phyloP scores from a whole-genome alignment of 2,888 invertebrate species.

The Cotesia congregata region DNA sequence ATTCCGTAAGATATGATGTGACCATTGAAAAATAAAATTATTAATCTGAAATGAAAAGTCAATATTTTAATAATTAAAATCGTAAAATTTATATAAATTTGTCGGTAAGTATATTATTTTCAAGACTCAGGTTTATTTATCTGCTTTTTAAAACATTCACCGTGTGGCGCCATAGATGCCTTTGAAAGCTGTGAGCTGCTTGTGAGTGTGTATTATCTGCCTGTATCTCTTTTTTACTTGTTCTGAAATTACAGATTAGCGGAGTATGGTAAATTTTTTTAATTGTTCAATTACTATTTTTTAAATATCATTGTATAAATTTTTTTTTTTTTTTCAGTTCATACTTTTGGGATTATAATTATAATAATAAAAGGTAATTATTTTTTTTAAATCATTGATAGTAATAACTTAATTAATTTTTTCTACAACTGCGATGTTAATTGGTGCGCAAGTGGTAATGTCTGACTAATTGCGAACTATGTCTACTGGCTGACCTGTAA shows the following conservation, averaged over 20 bases:
- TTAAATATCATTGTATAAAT: too few relatives aligned
- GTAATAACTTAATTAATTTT: not conserved
- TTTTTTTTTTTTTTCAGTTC: too few relatives aligned
- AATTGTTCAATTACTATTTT: too few relatives aligned
- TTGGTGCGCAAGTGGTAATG: not conserved
- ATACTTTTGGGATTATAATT: too few relatives aligned
- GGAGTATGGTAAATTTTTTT: not conserved
- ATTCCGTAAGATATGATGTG: too few relatives aligned
- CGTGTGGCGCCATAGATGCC: not conserved
- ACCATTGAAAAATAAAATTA: too few relatives aligned
- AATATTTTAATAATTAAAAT: too few relatives aligned
- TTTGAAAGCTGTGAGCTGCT: not conserved
- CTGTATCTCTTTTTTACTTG: not conserved
- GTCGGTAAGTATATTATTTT: too few relatives aligned
- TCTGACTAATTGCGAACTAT: conserved; percentile 33
- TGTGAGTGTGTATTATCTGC: not conserved
- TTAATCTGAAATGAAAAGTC: too few relatives aligned
- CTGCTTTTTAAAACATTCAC: not conserved
- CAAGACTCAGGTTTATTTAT: not conserved
- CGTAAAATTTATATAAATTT: too few relatives aligned
- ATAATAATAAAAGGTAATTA: too few relatives aligned
- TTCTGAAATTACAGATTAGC: not conserved
- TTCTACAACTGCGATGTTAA: not conserved
- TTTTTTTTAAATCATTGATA: not conserved
- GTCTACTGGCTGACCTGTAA: conserved; percentile 29